Evolutionary conservation across 2,113 vertebrate genomes (phyloP).

Genomic region (Colius striatus): DNA sequence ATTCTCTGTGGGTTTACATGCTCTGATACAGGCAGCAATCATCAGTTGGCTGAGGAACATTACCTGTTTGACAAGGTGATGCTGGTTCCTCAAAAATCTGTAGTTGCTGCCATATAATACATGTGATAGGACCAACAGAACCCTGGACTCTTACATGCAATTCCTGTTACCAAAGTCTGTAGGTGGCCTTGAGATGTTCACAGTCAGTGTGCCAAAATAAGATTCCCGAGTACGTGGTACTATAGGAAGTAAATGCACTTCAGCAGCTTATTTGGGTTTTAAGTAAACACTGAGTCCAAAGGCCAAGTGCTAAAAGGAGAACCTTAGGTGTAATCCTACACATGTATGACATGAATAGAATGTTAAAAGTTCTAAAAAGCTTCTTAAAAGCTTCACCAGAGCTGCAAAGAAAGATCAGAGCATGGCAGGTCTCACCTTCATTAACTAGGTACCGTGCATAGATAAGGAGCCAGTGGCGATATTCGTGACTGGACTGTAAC

Average conservation of each 20-base stretch:
- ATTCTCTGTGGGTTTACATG: not conserved
- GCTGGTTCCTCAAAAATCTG: not conserved
- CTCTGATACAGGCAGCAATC: not conserved
- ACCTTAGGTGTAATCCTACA: not conserved
- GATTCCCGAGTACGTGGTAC: not conserved
- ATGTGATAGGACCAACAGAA: not conserved
- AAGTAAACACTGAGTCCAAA: not conserved
- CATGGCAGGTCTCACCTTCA: slow-evolving; percentile 85
- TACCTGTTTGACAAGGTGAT: not conserved
- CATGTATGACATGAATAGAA: not conserved
- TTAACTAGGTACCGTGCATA: slow-evolving; percentile 96
- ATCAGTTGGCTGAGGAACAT: not conserved
- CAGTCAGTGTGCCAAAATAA: not conserved
- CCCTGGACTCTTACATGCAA: not conserved
- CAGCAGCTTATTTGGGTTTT: not conserved
- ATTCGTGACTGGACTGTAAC: slow-evolving; percentile 91
- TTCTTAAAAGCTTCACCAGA: not conserved
- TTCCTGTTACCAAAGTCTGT: not conserved
- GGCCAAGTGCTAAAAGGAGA: not conserved
- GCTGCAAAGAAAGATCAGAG: not conserved
- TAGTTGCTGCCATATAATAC: not conserved
- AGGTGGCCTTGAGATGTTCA: not conserved
- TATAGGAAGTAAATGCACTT: not conserved
- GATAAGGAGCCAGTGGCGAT: slow-evolving; percentile 96
- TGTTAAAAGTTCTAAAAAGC: no score